These are phyloP conservation scores for Teleogryllus oceanicus DNA, from an alignment of 2,888 invertebrate genomes.

Conservation along the genomic window DNA sequence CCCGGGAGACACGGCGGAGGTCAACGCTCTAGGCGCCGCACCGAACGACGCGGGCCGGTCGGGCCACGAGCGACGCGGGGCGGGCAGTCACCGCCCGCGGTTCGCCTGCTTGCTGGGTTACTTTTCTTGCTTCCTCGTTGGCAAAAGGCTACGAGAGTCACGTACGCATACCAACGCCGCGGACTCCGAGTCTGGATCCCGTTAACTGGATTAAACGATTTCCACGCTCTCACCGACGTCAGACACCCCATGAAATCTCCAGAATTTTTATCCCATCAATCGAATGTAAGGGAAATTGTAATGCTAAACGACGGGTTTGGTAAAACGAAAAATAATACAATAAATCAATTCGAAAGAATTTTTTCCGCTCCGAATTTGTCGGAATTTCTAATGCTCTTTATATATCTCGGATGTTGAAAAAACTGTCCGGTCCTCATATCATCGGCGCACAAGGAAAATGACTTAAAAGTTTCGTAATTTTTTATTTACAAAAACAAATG, in stretches of 20 bases:
- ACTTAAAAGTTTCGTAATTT: too few species aligned
- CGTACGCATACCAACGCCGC: not conserved
- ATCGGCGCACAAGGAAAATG: too few species aligned
- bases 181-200: not conserved
- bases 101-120: not conserved
- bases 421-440: too few species aligned
- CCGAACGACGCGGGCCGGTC: not conserved
- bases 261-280: too few species aligned
- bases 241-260: not conserved
- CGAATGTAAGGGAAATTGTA: too few species aligned
- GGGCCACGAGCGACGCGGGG: not conserved
- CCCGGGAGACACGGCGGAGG: not conserved
- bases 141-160: not conserved
- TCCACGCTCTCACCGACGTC: not conserved
- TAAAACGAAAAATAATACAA: too few species aligned
- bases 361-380: too few species aligned
- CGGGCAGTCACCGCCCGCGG: not conserved
- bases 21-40: not conserved
- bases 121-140: conserved; percentile 11
- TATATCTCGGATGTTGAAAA: too few species aligned
- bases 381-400: too few species aligned
- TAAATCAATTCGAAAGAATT: too few species aligned
- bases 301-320: too few species aligned
- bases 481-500: too few species aligned
- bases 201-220: not conserved